Base-by-base conservation (phyloP, 2,888 invertebrate species). In the Caenorhabditis plicata region DNA sequence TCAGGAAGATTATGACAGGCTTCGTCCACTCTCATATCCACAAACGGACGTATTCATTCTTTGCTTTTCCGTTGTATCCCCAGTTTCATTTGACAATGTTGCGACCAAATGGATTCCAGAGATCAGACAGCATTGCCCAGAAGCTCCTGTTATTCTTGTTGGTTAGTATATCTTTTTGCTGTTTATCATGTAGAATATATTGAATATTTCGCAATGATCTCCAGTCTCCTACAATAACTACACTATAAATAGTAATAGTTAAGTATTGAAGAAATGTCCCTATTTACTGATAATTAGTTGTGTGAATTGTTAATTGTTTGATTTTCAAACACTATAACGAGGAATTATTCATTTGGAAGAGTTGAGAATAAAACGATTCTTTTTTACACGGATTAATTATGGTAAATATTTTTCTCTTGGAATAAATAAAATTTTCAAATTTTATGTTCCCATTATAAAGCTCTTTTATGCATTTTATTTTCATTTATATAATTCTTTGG, bases 31-130 rank as follows among this genome's bases (percentile, higher is more conserved):
- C 66, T 93, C 93, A 74, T 96, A 96, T 84, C 95, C 96, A 81
- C 95, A 87, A 87, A 98, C 96, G 70, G 96, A 98, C 85, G 96
- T 98, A 68, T 98, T 98, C 85, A 88, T 98, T 80, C 92, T 98
- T 85, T 98, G 96, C 86, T 98, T 94, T 86, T 94, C 94, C 85
- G 93, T 98, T 73, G 94, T 96, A 77, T 93, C 94, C 83, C 96
- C 96, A 66, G 94, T 95, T 46, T 96, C 96, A 43, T 96, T 94
- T 86, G 96, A 96, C 86, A 98, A 96, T 87, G 94, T 98, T 67
- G 92, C 92, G 81, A 93, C 93, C 72, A 98, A 98, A 86, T 98
- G 96, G 98, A 93, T 93, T 85, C 96, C 96, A 71, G 98, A 98
- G 87, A 94, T 98, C 79, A 93, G 95, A 85, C 96, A 98, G 84